Conservation (phyloP, 2,113 vertebrate species). For the Chamaea fasciata region DNA sequence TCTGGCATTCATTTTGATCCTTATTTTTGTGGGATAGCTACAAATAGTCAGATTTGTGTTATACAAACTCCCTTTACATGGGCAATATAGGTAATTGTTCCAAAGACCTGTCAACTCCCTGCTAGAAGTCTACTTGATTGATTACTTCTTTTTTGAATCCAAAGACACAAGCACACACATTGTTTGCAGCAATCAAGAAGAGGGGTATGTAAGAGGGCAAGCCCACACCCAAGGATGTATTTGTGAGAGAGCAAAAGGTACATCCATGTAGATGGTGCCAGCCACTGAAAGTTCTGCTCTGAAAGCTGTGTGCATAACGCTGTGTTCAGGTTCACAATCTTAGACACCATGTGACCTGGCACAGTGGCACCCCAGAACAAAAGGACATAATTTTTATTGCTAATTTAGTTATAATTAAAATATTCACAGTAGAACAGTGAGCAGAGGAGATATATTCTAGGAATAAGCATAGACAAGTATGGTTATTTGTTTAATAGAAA, state of each 20-base stretch:
- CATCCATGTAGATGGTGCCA: not conserved
- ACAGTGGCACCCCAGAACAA: not conserved
- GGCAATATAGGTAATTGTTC: not conserved
- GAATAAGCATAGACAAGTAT: not conserved
- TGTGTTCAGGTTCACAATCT: not conserved
- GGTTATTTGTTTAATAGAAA: not conserved
- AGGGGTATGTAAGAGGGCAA: not conserved
- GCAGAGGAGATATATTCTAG: not conserved
- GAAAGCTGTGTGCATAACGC: not conserved
- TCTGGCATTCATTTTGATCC: not conserved
- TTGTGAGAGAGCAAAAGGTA: not conserved
- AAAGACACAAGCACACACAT: not conserved
- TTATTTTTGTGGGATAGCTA: not conserved
- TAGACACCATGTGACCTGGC: not conserved
- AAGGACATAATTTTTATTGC: accelerated
- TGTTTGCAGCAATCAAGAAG: not conserved
- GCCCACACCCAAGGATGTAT: not conserved
- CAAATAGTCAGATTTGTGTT: not conserved
- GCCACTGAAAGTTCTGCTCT: not conserved
- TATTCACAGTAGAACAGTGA: not conserved
- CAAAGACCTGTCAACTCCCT: not conserved
- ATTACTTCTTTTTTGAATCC: not conserved
- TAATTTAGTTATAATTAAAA: not conserved
- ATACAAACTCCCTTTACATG: not conserved
- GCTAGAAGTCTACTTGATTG: not conserved